These are phyloP conservation scores for Lamproptera curius DNA, from an alignment of 2,888 invertebrate genomes.

Conservation along the genomic window DNA sequence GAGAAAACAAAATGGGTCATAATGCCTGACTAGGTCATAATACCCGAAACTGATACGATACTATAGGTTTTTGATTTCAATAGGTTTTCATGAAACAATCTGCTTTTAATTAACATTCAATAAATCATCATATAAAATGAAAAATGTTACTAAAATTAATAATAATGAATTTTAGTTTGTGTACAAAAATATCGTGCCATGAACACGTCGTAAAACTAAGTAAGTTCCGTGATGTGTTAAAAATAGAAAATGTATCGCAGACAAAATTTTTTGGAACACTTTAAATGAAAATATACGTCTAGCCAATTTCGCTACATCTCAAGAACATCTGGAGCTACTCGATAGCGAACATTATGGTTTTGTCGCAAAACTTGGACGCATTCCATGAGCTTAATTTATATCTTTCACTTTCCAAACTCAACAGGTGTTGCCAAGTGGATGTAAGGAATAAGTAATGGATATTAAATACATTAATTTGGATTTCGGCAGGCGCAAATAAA, in stretches of 20 bases:
- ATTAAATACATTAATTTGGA: too few relatives aligned
- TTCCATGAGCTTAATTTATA: slow-evolving; percentile 20
- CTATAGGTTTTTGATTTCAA: too few relatives aligned
- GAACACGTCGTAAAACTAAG: not conserved
- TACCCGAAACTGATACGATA: too few relatives aligned
- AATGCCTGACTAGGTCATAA: too few relatives aligned
- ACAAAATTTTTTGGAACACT: not conserved
- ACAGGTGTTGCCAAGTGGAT: slow-evolving; percentile 14
- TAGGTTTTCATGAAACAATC: too few relatives aligned
- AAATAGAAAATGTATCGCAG: slow-evolving; percentile 1
- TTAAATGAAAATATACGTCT: not conserved
- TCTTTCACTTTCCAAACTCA: slow-evolving; percentile 12
- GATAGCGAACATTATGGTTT: slow-evolving; percentile 14
- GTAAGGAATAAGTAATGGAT: not conserved
- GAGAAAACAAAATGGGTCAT: too few relatives aligned
- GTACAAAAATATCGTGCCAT: not conserved
- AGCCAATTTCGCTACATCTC: slow-evolving; percentile 7
- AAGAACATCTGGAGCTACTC: slow-evolving; percentile 16
- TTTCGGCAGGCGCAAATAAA: too few relatives aligned
- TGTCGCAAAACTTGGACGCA: slow-evolving; percentile 16
- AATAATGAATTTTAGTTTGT: too few relatives aligned
- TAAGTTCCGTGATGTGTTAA: not conserved
- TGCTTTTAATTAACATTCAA: too few relatives aligned
- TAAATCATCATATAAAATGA: too few relatives aligned
- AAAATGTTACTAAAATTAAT: too few relatives aligned